A percentile compares a stretch with the other conserved stretches of the same genome.
These are phyloP conservation scores for Conchocele bisecta DNA, from an alignment of 2,888 invertebrate species.

Conservation along the genomic window DNA sequence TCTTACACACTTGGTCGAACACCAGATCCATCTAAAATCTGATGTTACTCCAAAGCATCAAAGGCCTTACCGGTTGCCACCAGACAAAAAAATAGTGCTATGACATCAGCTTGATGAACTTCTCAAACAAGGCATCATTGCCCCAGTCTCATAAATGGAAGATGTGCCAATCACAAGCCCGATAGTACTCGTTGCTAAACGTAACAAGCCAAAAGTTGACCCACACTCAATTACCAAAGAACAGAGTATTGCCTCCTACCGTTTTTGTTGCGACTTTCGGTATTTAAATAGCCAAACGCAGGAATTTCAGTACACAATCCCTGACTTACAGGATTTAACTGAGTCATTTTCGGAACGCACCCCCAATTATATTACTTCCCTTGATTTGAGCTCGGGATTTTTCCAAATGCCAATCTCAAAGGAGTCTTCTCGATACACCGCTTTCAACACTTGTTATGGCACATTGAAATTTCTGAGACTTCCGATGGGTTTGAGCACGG, in stretches of 20 bases:
- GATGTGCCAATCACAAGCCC: too few relatives aligned
- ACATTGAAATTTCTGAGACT: conserved; percentile 26
- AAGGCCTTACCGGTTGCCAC: neutral
- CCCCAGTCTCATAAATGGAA: too few relatives aligned
- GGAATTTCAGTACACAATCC: conserved; percentile 26
- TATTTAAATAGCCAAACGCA: conserved; percentile 29
- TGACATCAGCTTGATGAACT: too few relatives aligned
- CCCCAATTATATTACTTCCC: conserved; percentile 16
- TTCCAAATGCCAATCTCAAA: conserved; percentile 32
- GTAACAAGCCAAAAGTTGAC: neutral
- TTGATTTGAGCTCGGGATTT: conserved; percentile 18
- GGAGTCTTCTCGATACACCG: conserved; percentile 14
- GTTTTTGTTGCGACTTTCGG: conserved; percentile 24
- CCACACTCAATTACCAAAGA: too few relatives aligned
- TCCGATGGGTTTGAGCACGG: conserved; percentile 26
- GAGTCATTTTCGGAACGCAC: conserved; percentile 37
- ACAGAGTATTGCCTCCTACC: conserved; percentile 7
- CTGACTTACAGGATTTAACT: conserved; percentile 23
- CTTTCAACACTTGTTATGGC: conserved; percentile 27
- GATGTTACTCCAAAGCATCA: conserved; percentile 2
- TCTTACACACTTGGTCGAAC: neutral
- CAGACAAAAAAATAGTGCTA: too few relatives aligned
- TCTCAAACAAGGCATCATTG: too few relatives aligned
- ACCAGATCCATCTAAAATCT: neutral
- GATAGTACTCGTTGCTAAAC: neutral